These are phyloP conservation scores for Boloria selene DNA, from an alignment of 2,888 invertebrate genomes.

Conservation along the genomic window DNA sequence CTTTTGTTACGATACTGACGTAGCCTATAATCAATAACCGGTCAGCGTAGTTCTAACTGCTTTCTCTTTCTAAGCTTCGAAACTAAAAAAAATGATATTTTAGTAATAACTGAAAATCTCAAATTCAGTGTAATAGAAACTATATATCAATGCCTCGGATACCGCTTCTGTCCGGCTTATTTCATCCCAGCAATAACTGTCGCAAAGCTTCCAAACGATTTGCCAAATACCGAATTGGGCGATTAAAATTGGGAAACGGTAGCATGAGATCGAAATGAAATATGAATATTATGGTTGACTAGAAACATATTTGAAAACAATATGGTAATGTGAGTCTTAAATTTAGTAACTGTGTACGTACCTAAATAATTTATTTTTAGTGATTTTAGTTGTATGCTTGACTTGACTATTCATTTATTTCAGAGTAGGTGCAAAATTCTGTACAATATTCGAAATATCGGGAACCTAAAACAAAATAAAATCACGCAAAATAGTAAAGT, in stretches of 20 bases:
- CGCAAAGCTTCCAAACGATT: constrained; percentile 23
- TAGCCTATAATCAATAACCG: too few relatives aligned
- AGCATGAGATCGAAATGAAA: constrained; percentile 21
- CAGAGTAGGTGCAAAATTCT: too few relatives aligned
- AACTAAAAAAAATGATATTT: not conserved
- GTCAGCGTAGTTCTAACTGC: not conserved
- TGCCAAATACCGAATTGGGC: constrained; percentile 22
- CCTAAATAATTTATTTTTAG: too few relatives aligned
- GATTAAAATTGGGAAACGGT: constrained; percentile 23
- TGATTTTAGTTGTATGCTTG: too few relatives aligned
- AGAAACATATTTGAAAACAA: constrained; percentile 1
- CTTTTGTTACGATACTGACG: too few relatives aligned
- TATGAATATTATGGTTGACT: constrained; percentile 11
- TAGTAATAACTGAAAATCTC: not conserved
- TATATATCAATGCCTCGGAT: constrained; percentile 17
- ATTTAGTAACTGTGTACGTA: too few relatives aligned
- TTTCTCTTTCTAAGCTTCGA: too few relatives aligned
- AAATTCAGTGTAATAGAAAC: constrained; percentile 8
- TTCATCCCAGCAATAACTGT: constrained; percentile 20
- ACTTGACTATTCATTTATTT: too few relatives aligned
- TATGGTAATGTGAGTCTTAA: not conserved
- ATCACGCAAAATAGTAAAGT: too few relatives aligned
- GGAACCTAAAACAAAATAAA: too few relatives aligned
- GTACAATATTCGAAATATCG: too few relatives aligned
- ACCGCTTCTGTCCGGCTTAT: constrained; percentile 19